Base-by-base conservation (phyloP, 2,797 vertebrate species). In the Bovichtus diacanthus region DNA sequence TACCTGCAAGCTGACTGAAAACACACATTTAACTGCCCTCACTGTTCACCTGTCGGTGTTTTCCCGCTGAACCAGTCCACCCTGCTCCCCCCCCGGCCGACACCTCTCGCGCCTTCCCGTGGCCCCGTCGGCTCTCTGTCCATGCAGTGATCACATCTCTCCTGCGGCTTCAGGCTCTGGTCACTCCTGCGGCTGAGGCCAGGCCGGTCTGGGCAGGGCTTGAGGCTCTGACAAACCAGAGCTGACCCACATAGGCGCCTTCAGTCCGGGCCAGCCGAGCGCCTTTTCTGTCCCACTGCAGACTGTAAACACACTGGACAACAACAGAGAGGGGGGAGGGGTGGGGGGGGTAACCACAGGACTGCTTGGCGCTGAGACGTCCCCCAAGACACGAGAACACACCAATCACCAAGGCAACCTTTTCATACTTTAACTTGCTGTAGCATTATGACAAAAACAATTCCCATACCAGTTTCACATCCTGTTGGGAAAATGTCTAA, bases 211-310 rank as follows among this genome's bases (percentile, higher is more conserved):
- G 75, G 79, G 73, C 81, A 81, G 82, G 84, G n/a, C n/a, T n/a
- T n/a, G n/a, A n/a, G n/a, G n/a, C n/a, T n/a, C n/a, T n/a, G n/a
- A n/a, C n/a, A 87, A 41, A 88, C 76, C 78, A 86, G 84, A 87
- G 76, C 80, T 88, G 91, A 93, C 88, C 90, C 88, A 92, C 87
- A 85, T 39, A 93, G 94, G 93, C 92, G 90, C 91, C 93, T 94
- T 77, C 47, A 47, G 76, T 92, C 78, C 74, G 74, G 75, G 88
- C 90, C 92, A 93, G 78, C 59, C 31, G 15, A 86, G 69, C 87
- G 76, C 90, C 85, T 51, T 64, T 76, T 68, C 81, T 79, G 86
- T 71, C 76, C 83, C 11, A 18, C 70, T 72, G 69, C 67, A 72
- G 62, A 79, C 64, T 25, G 39, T 84, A 91, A 79, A 91, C 91